Evolutionary conservation across 2,888 invertebrate species (phyloP).

Genomic region (Parnassius orleans): DNA sequence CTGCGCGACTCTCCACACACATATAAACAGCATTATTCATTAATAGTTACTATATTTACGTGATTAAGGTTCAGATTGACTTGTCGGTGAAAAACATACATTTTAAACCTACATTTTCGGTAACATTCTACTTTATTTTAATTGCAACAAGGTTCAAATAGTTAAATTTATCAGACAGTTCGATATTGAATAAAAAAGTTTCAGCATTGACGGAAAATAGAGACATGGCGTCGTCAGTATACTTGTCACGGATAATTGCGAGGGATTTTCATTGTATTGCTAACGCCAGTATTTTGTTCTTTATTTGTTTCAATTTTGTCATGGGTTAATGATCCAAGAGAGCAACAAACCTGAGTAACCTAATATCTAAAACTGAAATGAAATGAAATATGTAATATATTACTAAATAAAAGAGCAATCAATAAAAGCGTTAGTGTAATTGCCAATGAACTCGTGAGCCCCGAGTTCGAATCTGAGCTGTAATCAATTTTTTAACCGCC

Average conservation of each 20-base stretch:
- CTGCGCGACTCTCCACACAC: conserved; percentile 57
- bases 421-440: too few relatives aligned
- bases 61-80: conserved; percentile 39
- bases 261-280: conserved; percentile 28
- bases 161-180: conserved; percentile 10
- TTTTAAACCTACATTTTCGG: conserved; percentile 27
- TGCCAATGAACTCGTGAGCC: too few relatives aligned
- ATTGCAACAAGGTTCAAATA: conserved; percentile 36
- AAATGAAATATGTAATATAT: too few relatives aligned
- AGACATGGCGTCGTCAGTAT: conserved; percentile 64
- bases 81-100: conserved; percentile 31
- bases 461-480: too few relatives aligned
- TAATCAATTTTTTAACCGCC: too few relatives aligned
- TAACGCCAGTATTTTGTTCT: conserved; percentile 19
- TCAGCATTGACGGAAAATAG: conserved; percentile 58
- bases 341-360: background rate
- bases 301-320: conserved; percentile 11
- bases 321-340: background rate
- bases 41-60: conserved; percentile 34
- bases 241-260: conserved; percentile 44
- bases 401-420: too few relatives aligned
- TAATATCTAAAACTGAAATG: background rate
- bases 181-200: conserved; percentile 47
- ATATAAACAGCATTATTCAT: conserved; percentile 38
- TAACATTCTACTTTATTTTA: conserved; percentile 13